Conservation (phyloP, 2,888 invertebrate species). For the Lymantria monacha region DNA sequence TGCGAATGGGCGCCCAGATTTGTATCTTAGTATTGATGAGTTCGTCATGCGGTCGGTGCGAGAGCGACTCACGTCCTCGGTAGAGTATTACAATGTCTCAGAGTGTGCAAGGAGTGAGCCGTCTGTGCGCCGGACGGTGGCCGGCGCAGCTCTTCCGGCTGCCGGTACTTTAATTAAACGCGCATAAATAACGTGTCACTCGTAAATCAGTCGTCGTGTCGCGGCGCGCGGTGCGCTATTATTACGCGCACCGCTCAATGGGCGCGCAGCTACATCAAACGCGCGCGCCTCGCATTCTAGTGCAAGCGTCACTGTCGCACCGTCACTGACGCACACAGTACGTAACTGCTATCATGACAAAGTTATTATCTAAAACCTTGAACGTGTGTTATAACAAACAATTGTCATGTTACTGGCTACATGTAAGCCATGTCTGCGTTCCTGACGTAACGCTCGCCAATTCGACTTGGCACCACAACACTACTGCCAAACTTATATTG, state of each 20-base stretch:
- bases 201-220: slow-evolving; percentile 67
- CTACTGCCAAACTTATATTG: too few species aligned
- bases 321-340: slow-evolving; percentile 19
- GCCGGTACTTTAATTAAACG: slow-evolving; percentile 72
- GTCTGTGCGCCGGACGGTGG: background rate
- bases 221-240: slow-evolving; percentile 30
- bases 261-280: slow-evolving; percentile 48
- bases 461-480: too few species aligned
- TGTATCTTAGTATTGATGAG: background rate
- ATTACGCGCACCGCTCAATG: slow-evolving; percentile 49
- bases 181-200: slow-evolving; percentile 60
- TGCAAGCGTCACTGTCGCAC: slow-evolving; percentile 37
- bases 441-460: too few species aligned
- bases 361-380: too few species aligned
- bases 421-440: too few species aligned
- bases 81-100: too few species aligned
- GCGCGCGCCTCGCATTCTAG: slow-evolving; percentile 48
- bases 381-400: too few species aligned
- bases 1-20: too few species aligned
- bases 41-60: too few species aligned
- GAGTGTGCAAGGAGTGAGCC: background rate
- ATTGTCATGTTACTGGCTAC: too few species aligned
- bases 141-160: slow-evolving; percentile 54
- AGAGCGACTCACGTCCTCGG: too few species aligned
- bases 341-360: slow-evolving; percentile 6